phyloP scores from a whole-genome alignment of 2,888 invertebrate genomes.

The Drosophila suboccidentalis region DNA sequence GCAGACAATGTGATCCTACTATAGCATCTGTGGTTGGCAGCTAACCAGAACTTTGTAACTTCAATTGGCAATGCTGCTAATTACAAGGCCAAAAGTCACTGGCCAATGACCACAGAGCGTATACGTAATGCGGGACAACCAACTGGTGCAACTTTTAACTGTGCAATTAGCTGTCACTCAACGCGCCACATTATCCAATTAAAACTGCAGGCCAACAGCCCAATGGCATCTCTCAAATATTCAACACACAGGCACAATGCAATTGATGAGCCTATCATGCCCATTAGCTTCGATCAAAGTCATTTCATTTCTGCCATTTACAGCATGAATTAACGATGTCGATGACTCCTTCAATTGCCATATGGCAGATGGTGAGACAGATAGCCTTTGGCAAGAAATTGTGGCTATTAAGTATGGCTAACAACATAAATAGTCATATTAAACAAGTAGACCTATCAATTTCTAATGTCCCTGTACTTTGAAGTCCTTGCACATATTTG shows the following conservation, averaged over 20 bases:
- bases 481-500: no score
- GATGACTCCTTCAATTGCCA: conserved; percentile 13
- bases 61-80: conserved; percentile 54
- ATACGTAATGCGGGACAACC: conserved; percentile 25
- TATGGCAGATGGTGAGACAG: conserved; percentile 3
- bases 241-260: conserved; percentile 29
- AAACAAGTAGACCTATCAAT: not conserved
- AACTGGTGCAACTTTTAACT: conserved; percentile 29
- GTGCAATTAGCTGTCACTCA: conserved; percentile 63
- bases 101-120: conserved; percentile 6
- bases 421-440: conserved; percentile 1
- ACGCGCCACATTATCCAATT: conserved; percentile 57
- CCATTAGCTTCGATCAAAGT: conserved; percentile 28
- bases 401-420: not conserved
- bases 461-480: not conserved
- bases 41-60: conserved; percentile 23
- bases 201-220: conserved; percentile 35
- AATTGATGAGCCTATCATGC: conserved; percentile 13
- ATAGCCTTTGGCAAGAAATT: conserved; percentile 14
- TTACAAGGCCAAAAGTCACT: conserved; percentile 38
- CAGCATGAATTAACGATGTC: conserved; percentile 31
- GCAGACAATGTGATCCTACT: conserved; percentile 12
- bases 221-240: conserved; percentile 13
- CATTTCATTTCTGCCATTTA: conserved; percentile 22
- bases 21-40: conserved; percentile 21